A percentile compares a stretch with the other conserved stretches of the same genome.
phyloP scores from a whole-genome alignment of 2,888 invertebrate genomes.

The Cerastoderma edule region DNA sequence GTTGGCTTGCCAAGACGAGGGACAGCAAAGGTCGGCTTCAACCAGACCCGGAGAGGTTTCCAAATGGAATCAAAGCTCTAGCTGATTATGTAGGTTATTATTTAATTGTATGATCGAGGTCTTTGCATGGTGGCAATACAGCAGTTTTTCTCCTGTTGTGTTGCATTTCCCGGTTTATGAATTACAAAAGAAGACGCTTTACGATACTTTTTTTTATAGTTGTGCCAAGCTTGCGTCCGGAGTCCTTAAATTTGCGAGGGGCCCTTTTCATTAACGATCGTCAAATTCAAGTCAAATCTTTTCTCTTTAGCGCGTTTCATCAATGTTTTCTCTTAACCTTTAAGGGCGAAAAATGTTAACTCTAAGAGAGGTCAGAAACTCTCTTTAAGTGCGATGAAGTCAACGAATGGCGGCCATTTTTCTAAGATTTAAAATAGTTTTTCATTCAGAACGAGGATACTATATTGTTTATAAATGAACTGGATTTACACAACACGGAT shows the following conservation, averaged over 20 bases:
- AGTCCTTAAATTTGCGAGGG: neutral
- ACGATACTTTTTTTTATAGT: neutral
- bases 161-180: neutral
- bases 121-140: neutral
- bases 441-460: no score
- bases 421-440: no score
- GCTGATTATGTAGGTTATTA: conserved; percentile 93
- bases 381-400: no score
- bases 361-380: no score
- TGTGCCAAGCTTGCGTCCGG: neutral
- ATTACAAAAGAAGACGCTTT: neutral
- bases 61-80: conserved; percentile 94
- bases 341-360: no score
- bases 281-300: no score
- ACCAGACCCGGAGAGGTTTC: conserved; percentile 94
- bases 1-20: conserved; percentile 94
- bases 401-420: no score
- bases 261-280: neutral
- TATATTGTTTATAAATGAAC: no score
- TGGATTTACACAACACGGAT: no score
- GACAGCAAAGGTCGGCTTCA: conserved; percentile 89
- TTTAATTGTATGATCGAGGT: neutral
- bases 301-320: no score
- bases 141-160: neutral
- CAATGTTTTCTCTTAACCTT: no score